These are phyloP conservation scores for Sphyrna mokarran DNA, from an alignment of 2,113 vertebrate genomes.

Conservation along the genomic window DNA sequence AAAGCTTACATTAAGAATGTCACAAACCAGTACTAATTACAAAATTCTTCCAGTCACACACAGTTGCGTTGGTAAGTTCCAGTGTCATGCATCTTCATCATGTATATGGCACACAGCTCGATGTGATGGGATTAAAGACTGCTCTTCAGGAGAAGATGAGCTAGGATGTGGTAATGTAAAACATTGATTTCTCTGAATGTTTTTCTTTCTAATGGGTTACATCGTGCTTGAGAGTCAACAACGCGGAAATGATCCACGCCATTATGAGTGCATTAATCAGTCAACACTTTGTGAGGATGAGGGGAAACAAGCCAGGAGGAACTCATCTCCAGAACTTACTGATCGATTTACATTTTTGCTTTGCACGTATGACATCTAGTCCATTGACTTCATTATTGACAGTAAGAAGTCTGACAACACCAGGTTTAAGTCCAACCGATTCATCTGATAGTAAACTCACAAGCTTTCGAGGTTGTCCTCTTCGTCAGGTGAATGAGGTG, in stretches of 20 bases:
- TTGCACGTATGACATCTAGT: not conserved
- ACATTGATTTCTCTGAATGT: not conserved
- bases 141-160: conserved; percentile 50
- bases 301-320: not conserved
- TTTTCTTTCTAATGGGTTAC: not conserved
- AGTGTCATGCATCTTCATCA: conserved; percentile 45
- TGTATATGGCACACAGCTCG: conserved; percentile 51
- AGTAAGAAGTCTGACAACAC: too few relatives aligned
- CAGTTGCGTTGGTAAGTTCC: conserved; percentile 10
- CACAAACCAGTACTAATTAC: not conserved
- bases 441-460: too few relatives aligned
- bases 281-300: not conserved
- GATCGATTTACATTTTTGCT: not conserved
- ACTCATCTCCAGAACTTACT: not conserved
- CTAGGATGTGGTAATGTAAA: conserved; percentile 48
- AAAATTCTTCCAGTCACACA: conserved; percentile 10
- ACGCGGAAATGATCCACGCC: too few relatives aligned
- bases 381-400: too few relatives aligned
- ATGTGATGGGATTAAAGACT: conserved; percentile 51
- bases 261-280: not conserved
- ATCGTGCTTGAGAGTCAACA: not conserved
- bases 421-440: too few relatives aligned
- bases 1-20: not conserved
- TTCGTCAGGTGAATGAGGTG: too few relatives aligned
- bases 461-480: too few relatives aligned